These are phyloP conservation scores for Nomada ferruginata DNA, from an alignment of 2,888 invertebrate species.

Conservation along the genomic window DNA sequence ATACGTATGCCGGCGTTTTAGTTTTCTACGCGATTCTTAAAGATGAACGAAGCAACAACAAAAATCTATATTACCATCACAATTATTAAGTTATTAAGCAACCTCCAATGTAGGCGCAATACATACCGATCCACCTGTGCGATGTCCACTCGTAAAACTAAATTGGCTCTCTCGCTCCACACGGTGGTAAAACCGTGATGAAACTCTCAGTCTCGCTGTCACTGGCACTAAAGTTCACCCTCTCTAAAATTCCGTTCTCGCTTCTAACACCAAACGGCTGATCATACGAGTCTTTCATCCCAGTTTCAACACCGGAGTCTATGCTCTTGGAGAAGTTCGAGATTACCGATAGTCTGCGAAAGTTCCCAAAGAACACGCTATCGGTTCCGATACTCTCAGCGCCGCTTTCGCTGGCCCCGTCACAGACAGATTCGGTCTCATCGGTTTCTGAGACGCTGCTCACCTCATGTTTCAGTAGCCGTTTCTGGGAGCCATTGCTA, in stretches of 20 bases:
- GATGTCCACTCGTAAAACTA: neutral
- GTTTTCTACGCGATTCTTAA: neutral
- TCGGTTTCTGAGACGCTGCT: constrained; percentile 90
- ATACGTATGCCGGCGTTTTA: neutral
- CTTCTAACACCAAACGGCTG: constrained; percentile 56
- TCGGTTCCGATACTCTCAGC: constrained; percentile 95
- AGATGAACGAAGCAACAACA: neutral
- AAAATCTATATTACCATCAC: constrained; percentile 24
- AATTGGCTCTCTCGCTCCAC: constrained; percentile 33
- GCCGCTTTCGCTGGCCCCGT: constrained; percentile 94
- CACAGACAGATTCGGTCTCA: constrained; percentile 92
- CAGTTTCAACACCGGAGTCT: constrained; percentile 77
- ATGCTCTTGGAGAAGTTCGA: constrained; percentile 75
- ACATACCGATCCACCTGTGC: neutral
- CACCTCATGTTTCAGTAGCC: constrained; percentile 78
- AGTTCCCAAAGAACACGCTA: constrained; percentile 93
- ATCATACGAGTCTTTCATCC: constrained; percentile 62
- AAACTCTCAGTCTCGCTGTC: constrained; percentile 85
- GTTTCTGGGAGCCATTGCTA: constrained; percentile 85
- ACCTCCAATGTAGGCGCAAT: constrained; percentile 5
- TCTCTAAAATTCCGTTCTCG: constrained; percentile 62
- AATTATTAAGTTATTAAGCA: constrained; percentile 5
- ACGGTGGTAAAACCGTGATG: constrained; percentile 83
- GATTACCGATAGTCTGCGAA: constrained; percentile 85
- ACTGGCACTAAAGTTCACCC: constrained; percentile 79